Conservation (phyloP, 2,888 invertebrate genomes). For the Nemurella pictetii region DNA sequence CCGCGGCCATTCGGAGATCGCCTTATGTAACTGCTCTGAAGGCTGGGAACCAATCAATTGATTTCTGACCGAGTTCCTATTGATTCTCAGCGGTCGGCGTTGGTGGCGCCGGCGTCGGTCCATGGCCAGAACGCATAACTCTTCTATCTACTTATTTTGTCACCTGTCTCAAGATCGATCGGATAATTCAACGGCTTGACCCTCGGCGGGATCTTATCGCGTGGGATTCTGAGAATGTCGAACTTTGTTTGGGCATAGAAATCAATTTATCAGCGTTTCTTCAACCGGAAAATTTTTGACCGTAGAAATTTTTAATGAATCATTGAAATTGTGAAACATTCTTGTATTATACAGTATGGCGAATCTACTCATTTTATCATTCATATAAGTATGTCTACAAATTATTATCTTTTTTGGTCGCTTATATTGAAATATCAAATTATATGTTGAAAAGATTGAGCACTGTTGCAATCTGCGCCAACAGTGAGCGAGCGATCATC, state of each 20-base stretch:
- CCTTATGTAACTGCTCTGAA: slow-evolving; percentile 1
- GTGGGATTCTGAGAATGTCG: background rate
- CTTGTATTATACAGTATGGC: too few relatives aligned
- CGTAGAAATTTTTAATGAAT: background rate
- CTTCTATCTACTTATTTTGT: background rate
- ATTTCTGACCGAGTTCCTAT: background rate
- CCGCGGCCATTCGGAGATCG: background rate
- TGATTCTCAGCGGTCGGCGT: background rate
- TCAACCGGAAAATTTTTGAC: background rate
- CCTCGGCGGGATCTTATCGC: background rate
- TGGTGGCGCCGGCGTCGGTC: background rate
- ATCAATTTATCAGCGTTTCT: background rate
- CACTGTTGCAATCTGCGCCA: background rate
- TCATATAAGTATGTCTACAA: too few relatives aligned
- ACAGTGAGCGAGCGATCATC: background rate
- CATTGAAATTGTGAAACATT: too few relatives aligned
- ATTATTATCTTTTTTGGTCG: too few relatives aligned
- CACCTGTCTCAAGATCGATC: background rate
- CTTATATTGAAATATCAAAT: too few relatives aligned
- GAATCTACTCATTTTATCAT: too few relatives aligned
- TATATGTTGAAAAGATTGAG: slow-evolving; percentile 2
- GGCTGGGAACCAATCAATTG: slow-evolving; percentile 14
- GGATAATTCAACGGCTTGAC: background rate
- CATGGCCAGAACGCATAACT: background rate
- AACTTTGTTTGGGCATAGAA: background rate